phyloP scores from a whole-genome alignment of 2,888 invertebrate species.

The Philonicus albiceps region DNA sequence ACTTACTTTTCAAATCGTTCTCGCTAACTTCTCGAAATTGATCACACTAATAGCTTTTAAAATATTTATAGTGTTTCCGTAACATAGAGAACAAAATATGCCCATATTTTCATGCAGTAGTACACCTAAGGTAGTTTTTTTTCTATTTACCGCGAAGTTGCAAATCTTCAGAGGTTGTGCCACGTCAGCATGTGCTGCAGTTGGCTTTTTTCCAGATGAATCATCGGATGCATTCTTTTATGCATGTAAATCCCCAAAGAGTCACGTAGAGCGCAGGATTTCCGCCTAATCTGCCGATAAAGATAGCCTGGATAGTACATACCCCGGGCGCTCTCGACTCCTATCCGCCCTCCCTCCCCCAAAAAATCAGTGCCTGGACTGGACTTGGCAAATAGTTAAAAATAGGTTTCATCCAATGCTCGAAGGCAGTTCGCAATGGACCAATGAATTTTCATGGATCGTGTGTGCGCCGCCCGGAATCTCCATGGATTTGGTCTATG shows the following conservation, averaged over 20 bases:
- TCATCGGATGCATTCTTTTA: not conserved
- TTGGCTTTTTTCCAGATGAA: not conserved
- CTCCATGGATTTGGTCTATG: not conserved
- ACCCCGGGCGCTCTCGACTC: not conserved
- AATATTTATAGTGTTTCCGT: not conserved
- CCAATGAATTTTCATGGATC: not conserved
- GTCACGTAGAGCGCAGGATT: not conserved
- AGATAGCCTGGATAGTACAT: not conserved
- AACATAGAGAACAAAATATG: not conserved
- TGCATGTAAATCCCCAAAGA: not conserved
- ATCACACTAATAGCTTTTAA: not conserved
- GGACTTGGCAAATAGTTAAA: slow-evolving; percentile 12
- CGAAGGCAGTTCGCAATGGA: not conserved
- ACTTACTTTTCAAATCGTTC: not conserved
- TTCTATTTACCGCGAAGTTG: not conserved
- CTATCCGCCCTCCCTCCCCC: too few relatives aligned
- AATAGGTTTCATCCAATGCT: slow-evolving; percentile 2
- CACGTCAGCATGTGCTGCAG: not conserved
- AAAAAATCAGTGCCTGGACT: not conserved
- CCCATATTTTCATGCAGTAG: not conserved
- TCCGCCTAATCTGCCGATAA: not conserved
- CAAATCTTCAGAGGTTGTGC: not conserved
- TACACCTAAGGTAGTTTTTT: not conserved
- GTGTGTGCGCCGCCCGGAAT: not conserved
- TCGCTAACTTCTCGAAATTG: not conserved